phyloP scores from a whole-genome alignment of 1,140 invertebrate genomes.

The Drosophila nasuta region DNA sequence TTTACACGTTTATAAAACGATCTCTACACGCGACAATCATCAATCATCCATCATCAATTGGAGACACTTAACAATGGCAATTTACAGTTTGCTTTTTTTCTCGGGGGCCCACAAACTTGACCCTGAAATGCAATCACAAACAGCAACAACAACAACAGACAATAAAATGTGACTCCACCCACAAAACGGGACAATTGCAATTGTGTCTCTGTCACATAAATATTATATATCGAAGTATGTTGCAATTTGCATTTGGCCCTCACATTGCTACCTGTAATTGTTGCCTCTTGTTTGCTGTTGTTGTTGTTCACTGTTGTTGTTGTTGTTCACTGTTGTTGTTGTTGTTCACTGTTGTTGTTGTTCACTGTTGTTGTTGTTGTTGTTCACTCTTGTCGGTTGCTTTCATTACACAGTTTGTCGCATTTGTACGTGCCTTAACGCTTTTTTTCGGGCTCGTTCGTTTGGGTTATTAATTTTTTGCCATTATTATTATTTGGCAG shows the following conservation, averaged over 20 bases:
- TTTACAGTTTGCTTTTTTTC: conserved; percentile 31
- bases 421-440: conserved; percentile 54
- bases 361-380: background rate
- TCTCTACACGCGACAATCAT: conserved; percentile 70
- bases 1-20: conserved; percentile 63
- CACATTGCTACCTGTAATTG: conserved; percentile 51
- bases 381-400: background rate
- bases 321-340: background rate
- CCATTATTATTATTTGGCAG: conserved; percentile 45
- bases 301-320: background rate
- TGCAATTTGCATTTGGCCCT: conserved; percentile 80
- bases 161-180: conserved; percentile 22
- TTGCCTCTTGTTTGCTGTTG: conserved; percentile 17
- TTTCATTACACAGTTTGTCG: conserved; percentile 63
- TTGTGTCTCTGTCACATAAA: conserved; percentile 7
- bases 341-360: background rate
- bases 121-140: conserved; percentile 64
- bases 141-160: too few relatives aligned
- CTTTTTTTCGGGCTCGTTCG: conserved; percentile 36
- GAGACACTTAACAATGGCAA: conserved; percentile 41
- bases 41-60: conserved; percentile 61
- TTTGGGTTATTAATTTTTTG: conserved; percentile 39
- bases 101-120: conserved; percentile 66
- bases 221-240: conserved; percentile 36
- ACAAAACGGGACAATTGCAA: conserved; percentile 23